Base-by-base conservation (phyloP, 2,113 vertebrate species). In the Morone chrysops region DNA sequence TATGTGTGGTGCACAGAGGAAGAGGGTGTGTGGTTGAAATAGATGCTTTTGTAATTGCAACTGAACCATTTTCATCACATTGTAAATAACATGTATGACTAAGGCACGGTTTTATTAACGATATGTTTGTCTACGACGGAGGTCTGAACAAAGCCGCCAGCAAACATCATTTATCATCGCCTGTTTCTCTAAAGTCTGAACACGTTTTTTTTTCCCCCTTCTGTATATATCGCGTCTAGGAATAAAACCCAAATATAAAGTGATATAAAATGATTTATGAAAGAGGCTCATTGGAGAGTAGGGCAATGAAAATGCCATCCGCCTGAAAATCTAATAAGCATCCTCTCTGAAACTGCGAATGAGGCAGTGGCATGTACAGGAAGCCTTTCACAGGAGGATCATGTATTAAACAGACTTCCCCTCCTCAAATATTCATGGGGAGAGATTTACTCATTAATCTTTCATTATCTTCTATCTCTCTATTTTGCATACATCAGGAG, bases 401-500 rank as follows among this genome's bases (percentile, higher is more conserved):
- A 90, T 92, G 90, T 93, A 94, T 95, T 94, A 93, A 95, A 93
- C 90, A 94, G 92, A 94, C 89, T 87, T 93, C 91, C 87, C 86
- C 82, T 91, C 77, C 91, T 95, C 89, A 94, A 95, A 95, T 95
- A 95, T 95, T 94, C 92, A 95, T 94, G 84, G 78, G 70, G 45
- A 92, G 90, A 93, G 92, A 94, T 92, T 93, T 92, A 90, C 88
- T 89, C 92, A 94, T 95, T 93, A 94, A 95, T 94, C 86, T 95
- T 95, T 95, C 86, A 95, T 94, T 91, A 93, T 92, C 93, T 94
- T 70, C 88, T 92, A 90, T 92, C 92, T 86, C 80, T 88, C 50
- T 76, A 51, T 90, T 93, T 91, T 92, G 91, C 90, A 93, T 93
- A 89, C 78, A 89, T 83, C 80, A 84, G 62, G 62, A 84, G 59